Conservation (phyloP, 2,113 vertebrate species). For the Eclectus roratus region DNA sequence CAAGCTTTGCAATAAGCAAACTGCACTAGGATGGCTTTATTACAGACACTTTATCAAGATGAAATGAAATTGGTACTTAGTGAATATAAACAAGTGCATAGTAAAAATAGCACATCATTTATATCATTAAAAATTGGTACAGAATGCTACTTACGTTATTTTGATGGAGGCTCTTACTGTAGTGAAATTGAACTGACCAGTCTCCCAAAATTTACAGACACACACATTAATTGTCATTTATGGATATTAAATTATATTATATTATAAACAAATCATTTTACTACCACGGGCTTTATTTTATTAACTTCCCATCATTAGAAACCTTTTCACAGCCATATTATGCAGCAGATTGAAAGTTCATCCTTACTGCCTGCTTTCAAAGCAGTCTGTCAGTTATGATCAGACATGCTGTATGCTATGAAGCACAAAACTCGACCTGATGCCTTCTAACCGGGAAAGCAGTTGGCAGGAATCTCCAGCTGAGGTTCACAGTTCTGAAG, state of each 20-base stretch:
- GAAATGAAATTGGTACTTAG: background rate
- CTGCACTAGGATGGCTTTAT: background rate
- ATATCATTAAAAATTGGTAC: background rate
- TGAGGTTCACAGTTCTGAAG: conserved; percentile 58
- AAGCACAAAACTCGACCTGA: conserved; percentile 61
- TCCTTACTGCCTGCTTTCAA: conserved; percentile 62
- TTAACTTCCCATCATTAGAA: conserved; percentile 37
- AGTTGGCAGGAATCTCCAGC: conserved; percentile 69
- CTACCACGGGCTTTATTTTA: conserved; percentile 14
- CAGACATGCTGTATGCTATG: conserved; percentile 34
- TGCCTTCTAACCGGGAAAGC: conserved; percentile 23
- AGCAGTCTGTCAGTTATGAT: conserved; percentile 74
- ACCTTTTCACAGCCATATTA: conserved; percentile 18
- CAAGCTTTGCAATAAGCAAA: background rate
- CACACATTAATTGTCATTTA: conserved; percentile 7
- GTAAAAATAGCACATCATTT: background rate
- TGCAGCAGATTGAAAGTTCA: conserved; percentile 51
- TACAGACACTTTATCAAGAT: background rate
- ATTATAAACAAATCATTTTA: conserved; percentile 41
- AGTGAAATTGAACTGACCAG: background rate
- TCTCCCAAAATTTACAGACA: background rate
- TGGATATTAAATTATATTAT: conserved; percentile 43
- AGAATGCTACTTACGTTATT: background rate
- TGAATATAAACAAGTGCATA: background rate
- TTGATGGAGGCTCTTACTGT: background rate